Evolutionary conservation across 2,888 invertebrate species (phyloP).

Genomic region (Ischnura elegans): DNA sequence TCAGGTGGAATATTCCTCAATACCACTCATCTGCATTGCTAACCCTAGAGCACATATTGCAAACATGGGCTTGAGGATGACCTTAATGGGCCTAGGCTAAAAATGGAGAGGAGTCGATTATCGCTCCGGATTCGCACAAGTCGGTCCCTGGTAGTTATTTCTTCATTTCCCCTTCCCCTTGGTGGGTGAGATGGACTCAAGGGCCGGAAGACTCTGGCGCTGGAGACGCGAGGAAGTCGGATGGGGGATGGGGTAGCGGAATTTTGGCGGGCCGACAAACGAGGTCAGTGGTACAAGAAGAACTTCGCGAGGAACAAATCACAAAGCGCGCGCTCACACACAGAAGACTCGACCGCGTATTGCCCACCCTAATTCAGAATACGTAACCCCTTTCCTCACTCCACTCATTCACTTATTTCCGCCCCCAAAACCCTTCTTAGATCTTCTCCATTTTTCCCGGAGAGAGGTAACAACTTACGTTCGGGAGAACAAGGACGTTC

Average conservation of each 20-base stretch:
- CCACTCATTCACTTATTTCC: neutral
- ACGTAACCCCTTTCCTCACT: neutral
- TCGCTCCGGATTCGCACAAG: neutral
- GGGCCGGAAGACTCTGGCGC: neutral
- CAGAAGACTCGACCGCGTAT: neutral
- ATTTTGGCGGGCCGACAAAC: constrained; percentile 34
- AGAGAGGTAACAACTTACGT: neutral
- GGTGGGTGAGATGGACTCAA: neutral
- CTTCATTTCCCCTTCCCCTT: neutral
- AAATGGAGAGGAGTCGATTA: neutral
- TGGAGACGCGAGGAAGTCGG: neutral
- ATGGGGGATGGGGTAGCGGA: neutral
- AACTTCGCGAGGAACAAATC: constrained; percentile 11
- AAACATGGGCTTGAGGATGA: neutral
- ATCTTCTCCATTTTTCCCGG: neutral
- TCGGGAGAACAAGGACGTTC: constrained; percentile 12
- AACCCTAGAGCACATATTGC: too few species aligned
- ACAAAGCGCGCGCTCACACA: neutral
- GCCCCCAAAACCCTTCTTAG: neutral
- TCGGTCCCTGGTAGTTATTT: neutral
- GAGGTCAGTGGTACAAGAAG: constrained; percentile 50
- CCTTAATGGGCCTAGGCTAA: neutral
- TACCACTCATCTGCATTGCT: too few species aligned
- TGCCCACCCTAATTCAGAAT: neutral
- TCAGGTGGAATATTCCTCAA: too few species aligned